Conservation (phyloP, 2,797 vertebrate species). For the Oreortyx pictus region DNA sequence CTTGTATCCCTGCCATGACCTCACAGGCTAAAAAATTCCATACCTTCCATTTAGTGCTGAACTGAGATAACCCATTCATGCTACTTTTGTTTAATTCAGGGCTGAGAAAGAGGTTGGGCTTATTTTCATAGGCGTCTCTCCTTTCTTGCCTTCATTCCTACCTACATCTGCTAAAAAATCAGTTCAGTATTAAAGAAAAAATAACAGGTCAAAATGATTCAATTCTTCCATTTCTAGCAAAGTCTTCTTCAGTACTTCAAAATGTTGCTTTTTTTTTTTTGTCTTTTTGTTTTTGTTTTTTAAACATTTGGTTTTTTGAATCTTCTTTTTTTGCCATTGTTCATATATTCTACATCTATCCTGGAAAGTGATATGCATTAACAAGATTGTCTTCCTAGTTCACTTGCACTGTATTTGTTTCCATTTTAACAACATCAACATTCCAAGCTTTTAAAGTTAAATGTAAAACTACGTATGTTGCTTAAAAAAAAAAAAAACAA, state of each 20-base stretch:
- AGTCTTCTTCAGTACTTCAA: background rate
- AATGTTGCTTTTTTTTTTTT: background rate
- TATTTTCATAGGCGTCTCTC: background rate
- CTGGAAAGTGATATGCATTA: background rate
- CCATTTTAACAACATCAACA: accelerated
- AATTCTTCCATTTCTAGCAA: background rate
- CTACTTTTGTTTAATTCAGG: background rate
- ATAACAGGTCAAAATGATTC: background rate
- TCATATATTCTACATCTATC: background rate
- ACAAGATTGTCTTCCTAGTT: background rate
- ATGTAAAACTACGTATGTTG: background rate
- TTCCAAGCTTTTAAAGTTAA: background rate
- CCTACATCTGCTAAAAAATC: background rate
- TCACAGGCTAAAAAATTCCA: background rate
- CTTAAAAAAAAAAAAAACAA: background rate
- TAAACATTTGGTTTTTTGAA: background rate
- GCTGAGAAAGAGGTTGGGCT: background rate
- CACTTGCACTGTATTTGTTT: background rate
- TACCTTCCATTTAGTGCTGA: background rate
- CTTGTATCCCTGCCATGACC: background rate
- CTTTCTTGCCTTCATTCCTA: background rate
- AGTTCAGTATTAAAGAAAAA: background rate
- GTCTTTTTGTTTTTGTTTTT: too few relatives aligned
- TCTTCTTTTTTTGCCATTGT: background rate
- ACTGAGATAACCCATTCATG: background rate